phyloP scores from a whole-genome alignment of 2,888 invertebrate genomes.

The Agrotis exclamationis region DNA sequence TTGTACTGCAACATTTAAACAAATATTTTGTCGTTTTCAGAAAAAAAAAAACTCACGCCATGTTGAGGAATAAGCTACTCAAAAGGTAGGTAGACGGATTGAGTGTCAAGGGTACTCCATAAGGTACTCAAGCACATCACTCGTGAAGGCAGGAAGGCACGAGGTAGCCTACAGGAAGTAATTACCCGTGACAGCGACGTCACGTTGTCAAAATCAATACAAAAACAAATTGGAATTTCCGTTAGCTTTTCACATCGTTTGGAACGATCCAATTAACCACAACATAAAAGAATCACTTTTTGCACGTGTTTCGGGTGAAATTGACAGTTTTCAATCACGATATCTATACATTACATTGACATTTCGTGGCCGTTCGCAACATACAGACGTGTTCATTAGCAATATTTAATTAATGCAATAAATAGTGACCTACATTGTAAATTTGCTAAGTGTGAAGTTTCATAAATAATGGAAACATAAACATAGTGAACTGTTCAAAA shows the following conservation, averaged over 20 bases:
- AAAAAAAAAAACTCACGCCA: not conserved
- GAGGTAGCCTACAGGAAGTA: slow-evolving; percentile 26
- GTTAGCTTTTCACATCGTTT: slow-evolving; percentile 23
- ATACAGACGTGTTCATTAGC: no score
- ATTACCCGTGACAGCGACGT: slow-evolving; percentile 21
- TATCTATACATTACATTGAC: no score
- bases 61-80: slow-evolving; percentile 6
- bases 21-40: not conserved
- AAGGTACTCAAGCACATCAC: slow-evolving; percentile 24
- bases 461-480: no score
- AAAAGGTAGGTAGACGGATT: slow-evolving; percentile 22
- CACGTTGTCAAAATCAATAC: slow-evolving; percentile 42
- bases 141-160: slow-evolving; percentile 8
- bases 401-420: no score
- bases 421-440: no score
- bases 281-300: slow-evolving; percentile 27
- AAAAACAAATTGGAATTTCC: slow-evolving; percentile 51
- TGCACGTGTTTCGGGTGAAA: slow-evolving; percentile 19
- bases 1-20: no score
- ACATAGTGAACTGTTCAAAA: no score
- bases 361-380: no score
- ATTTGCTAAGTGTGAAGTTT: no score
- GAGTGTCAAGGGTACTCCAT: slow-evolving; percentile 15
- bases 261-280: slow-evolving; percentile 33
- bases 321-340: slow-evolving; percentile 1